Base-by-base conservation (phyloP, 2,797 vertebrate genomes). In the Helarctos malayanus region DNA sequence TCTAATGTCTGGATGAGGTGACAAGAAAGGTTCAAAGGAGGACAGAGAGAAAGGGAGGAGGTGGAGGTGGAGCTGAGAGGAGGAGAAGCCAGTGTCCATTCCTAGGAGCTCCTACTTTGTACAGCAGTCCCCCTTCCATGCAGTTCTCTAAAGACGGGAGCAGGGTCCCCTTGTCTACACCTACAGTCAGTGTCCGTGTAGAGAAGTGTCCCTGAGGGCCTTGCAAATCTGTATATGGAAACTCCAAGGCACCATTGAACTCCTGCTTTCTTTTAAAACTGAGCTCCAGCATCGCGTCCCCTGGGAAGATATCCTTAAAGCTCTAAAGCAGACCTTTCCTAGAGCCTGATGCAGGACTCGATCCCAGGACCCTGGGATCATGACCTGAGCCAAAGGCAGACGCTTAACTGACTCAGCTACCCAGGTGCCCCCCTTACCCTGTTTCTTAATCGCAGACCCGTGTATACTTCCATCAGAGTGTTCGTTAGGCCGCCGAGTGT, bases 241-340 rank as follows among this genome's bases (percentile, higher is more conserved):
- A 38, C 49, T 35, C 10, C 15, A 68, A 68, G 35, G 2, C n/a
- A 35, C 25, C 21, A 15, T 4, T 54, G 32, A 27, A 59, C 13
- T 80, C 78, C 82, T 21, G 19, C 32, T 86, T 89, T 54, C 54
- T 91, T 89, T 88, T 71, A 73, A 84, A 97, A 78, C 75, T 92
- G 32, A 61, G 21, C 15, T 57, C 54, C 14, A 19, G 23, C 11
- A 35, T 54, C n/a, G 14, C 2, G 15, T 84, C 45, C 35, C 14
- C 49, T 81, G 49, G 52, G 32, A 73, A 94, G 35, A 25, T 19
- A 11, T 54, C 45, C 61, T 79, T 47, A 84, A 84, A 84, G 2
- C 38, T 54, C 0, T 16, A 10, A n/a, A 69, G 61, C 11, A 54
- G 56, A 21, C 27, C 18, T 78, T 49, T 59, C 15, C 15, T 73